Base-by-base conservation (phyloP, 2,113 vertebrate species). In the Oceanites oceanicus region DNA sequence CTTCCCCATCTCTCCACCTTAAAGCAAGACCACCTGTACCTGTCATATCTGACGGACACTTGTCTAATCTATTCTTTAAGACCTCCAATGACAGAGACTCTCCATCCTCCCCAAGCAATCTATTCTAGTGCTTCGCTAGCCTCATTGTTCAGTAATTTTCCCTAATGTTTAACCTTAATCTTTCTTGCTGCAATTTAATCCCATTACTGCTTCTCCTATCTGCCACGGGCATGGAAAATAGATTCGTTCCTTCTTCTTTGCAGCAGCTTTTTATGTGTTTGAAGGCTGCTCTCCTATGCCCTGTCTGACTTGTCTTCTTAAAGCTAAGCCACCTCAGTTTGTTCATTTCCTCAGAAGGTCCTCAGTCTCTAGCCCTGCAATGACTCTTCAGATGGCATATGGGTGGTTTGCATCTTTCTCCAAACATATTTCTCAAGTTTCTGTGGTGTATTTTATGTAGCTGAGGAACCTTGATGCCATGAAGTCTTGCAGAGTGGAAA, bases 161-260 rank as follows among this genome's bases (percentile, higher is more conserved):
- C 89, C 42, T 97, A 90, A 96, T 94, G 90, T 96, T 95, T 94
- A 96, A 96, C 92, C 90, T 96, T 92, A 91, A 93, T 96, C 94
- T 96, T 96, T 78, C 90, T 86, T 92, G 20, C 87, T 90, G 91
- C 93, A 95, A 88, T 96, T 96, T 95, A 97, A 94, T 92, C 90
- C 81, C 84, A 88, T 96, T 97, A 96, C 81, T 79, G 85, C 78
- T 88, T 85, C 70, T 96, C 70, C 77, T 86, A 8, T 93, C 87
- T 96, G 94, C 77, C 85, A 50, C 90, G 93, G 92, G 45, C 93
- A 95, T 53, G 70, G 93, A 79, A 96, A 96, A 96, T 62, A 92
- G 74, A 90, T 92, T 88, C 78, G 42, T 94, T n/a, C 65, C 44
- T 65, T 38, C 36, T 92, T 79, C 72, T 84, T 83, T 59, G 47